Evolutionary conservation across 2,888 invertebrate species (phyloP).

Genomic region (Platycnemis pennipes): DNA sequence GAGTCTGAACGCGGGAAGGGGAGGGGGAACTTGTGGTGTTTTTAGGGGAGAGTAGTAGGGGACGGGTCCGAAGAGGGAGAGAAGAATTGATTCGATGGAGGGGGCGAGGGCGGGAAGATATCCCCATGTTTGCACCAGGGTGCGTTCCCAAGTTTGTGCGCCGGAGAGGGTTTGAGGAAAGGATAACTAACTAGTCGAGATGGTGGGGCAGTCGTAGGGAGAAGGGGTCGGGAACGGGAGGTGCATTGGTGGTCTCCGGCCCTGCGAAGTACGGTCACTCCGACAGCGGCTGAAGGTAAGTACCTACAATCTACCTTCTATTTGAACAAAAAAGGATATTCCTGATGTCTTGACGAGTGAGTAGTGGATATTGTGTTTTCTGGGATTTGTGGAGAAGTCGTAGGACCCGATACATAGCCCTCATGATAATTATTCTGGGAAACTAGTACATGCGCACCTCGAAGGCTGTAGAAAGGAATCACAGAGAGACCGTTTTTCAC

Average conservation of each 20-base stretch:
- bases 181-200: neutral
- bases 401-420: neutral
- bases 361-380: neutral
- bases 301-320: neutral
- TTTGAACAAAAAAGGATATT: neutral
- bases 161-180: neutral
- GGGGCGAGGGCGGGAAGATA: neutral
- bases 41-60: neutral
- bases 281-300: neutral
- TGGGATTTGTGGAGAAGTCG: neutral
- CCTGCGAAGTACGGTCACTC: neutral
- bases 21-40: neutral
- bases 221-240: neutral
- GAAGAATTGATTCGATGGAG: constrained; percentile 39
- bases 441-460: neutral
- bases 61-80: neutral
- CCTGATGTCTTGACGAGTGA: neutral
- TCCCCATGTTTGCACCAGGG: neutral
- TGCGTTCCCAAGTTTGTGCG: neutral
- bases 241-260: neutral
- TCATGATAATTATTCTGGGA: neutral
- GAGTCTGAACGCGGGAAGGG: neutral
- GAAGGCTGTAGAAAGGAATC: neutral
- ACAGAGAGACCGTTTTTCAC: neutral
- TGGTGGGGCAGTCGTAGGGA: neutral